A percentile compares a stretch with the other conserved stretches of the same genome.
These are phyloP conservation scores for Alligator mississippiensis DNA, from an alignment of 2,113 vertebrate species.

Conservation along the genomic window DNA sequence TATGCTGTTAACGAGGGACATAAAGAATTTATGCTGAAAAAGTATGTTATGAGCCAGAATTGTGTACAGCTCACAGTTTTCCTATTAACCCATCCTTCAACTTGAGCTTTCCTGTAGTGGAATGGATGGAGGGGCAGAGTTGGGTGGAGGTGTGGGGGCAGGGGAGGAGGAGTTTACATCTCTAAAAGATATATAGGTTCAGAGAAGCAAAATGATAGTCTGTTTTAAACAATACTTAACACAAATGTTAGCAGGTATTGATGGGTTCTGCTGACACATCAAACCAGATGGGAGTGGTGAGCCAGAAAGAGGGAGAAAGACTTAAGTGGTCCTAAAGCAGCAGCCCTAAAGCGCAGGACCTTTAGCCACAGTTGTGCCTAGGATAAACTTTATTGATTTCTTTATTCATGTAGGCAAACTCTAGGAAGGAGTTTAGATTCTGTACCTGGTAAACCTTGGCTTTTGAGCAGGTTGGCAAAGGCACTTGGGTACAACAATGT, in stretches of 20 bases:
- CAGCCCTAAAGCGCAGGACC: not conserved
- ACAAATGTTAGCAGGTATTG: not conserved
- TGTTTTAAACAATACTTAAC: not conserved
- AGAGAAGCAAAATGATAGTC: not conserved
- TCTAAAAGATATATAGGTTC: not conserved
- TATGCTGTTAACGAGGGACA: conserved; percentile 19
- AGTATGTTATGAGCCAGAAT: not conserved
- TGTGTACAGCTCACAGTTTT: not conserved
- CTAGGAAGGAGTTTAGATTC: not conserved
- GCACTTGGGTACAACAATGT: not conserved
- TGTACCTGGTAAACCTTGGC: rapidly evolving
- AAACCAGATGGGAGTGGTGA: not conserved
- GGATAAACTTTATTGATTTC: not conserved
- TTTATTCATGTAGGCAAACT: not conserved
- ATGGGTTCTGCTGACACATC: not conserved
- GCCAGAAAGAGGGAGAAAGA: not conserved
- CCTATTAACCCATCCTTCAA: not conserved
- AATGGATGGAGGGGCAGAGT: not conserved
- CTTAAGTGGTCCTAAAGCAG: not conserved
- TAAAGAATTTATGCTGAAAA: conserved; percentile 62
- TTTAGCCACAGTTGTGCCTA: not conserved
- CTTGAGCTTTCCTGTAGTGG: not conserved
- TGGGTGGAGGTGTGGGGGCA: not conserved
- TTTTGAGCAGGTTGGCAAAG: not conserved
- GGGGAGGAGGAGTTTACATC: not conserved